Base-by-base conservation (phyloP, 2,113 vertebrate species). In the Tachysurus fulvidraco region DNA sequence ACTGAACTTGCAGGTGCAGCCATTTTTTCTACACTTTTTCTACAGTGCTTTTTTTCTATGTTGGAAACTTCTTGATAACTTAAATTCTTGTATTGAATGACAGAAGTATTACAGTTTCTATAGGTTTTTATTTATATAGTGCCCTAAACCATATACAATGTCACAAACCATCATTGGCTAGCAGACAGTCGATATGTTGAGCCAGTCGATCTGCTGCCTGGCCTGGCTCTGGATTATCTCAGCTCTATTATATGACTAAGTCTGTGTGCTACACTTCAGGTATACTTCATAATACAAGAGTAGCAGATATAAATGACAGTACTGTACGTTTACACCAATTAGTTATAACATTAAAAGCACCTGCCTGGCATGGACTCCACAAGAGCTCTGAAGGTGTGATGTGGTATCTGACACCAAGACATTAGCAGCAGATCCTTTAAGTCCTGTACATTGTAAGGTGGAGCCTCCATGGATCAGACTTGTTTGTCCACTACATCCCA, bases 1-100 rank as follows among this genome's bases (percentile, higher is more conserved):
- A 28, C 79, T 90, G 50, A 86, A 73, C 83, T 54, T 86, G 59
- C 89, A 85, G 60, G 89, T 90, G 84, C 46, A 67, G 13, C 17
- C 14, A 3, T 25, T 28, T 54, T 28, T 28, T 55, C 30, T 17
- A 7, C 5, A n/a, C 2, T 55, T 30, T 78, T n/a, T 5, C 7
- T 50, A 7, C 2, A n/a, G 4, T 50, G 21, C 12, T n/a, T n/a
- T n/a, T n/a, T n/a, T n/a, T n/a, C n/a, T 36, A 17, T 69, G 25
- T 64, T 64, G n/a, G 25, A 64, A 64, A 21, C 1, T 65, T 65
- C 25, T 65, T 9, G 8, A 50, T 50, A 50, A 50, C 46, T 50
- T 50, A 2, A 36, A 36, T 36, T 36, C 36, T 36, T 36, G 36
- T 64, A 64, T 13, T n/a, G 62, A 64, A 11, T n/a, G 3, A 64